Evolutionary conservation across 2,113 vertebrate species (phyloP), one percentile per base, ranked within the genome.

Genomic region (Apodemus speciosus): DNA sequence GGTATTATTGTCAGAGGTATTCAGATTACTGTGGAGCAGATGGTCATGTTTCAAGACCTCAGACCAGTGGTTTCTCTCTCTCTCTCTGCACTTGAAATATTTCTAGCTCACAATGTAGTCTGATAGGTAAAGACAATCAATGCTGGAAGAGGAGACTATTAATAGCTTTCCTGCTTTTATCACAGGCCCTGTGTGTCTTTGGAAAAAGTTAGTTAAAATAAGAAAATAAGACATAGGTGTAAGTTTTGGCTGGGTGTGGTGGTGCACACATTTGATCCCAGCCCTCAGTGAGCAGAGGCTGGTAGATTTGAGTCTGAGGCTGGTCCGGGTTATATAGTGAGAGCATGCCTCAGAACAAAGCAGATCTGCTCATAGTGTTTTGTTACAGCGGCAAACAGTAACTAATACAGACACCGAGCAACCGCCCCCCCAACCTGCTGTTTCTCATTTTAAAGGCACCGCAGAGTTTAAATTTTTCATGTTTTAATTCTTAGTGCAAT

Each of bases 81-180:
- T 85, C 72, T 49, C 60, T 94, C 69, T 89, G 75, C 92, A 66
- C 68, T 53, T 91, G 93, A 92, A 51, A 27, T 35, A n/a, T 95
- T 90, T 91, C 88, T 20, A 71, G 32, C 49, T 89, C 64, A 53
- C 46, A 66, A 0, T 84, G 16, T 69, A 16, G 66, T 73, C 40
- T 93, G 77, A 14, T 38, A n/a, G 43, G 90, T 79, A 51, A 95
- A 88, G 80, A 93, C 11, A 46, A 9, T 40, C 38, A 76, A 9
- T 35, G 32, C 30, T 35, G 8, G 69, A 93, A 80, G 89, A 77
- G 13, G 53, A 69, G 69, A 89, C 64, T 32, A 32, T 14, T 32
- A 53, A 68, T 60, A 35, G 72, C 81, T 43, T 73, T 85, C 68
- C 56, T 25, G 53, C 6, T 43, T 88, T 93, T 72, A 60, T 76